These are phyloP conservation scores for Xylocampa areola DNA, from an alignment of 2,888 invertebrate species.

Conservation along the genomic window DNA sequence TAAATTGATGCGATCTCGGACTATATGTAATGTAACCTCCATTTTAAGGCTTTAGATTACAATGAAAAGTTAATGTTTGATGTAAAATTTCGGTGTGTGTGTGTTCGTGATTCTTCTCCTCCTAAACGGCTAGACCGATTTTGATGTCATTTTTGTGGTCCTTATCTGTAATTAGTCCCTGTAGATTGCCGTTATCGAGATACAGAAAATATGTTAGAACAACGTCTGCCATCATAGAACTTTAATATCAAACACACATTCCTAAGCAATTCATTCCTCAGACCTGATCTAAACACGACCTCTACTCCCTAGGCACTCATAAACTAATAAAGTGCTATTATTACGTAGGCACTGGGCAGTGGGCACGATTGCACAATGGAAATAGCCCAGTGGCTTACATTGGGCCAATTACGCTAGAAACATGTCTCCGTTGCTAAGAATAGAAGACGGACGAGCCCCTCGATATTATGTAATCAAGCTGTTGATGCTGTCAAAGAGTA, in stretches of 20 bases:
- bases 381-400: conserved; percentile 62
- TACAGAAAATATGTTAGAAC: no score
- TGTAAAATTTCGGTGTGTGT: no score
- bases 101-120: no score
- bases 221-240: no score
- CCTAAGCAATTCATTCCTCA: conserved; percentile 10
- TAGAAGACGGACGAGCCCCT: conserved; percentile 69
- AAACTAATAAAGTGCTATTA: conserved; percentile 41
- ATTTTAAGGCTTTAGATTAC: no score
- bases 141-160: no score
- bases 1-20: no score
- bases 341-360: conserved; percentile 35
- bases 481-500: conserved; percentile 42
- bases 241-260: neutral
- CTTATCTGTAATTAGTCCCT: no score
- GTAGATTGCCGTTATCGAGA: no score
- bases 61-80: no score
- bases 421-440: conserved; percentile 63
- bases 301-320: conserved; percentile 14
- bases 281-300: neutral
- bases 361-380: conserved; percentile 52
- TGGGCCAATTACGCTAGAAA: conserved; percentile 61
- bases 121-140: no score
- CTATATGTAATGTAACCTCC: no score
- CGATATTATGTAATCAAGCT: conserved; percentile 42